Evolutionary conservation across 2,888 invertebrate species (phyloP).

Genomic region (Vandiemenella viatica): DNA sequence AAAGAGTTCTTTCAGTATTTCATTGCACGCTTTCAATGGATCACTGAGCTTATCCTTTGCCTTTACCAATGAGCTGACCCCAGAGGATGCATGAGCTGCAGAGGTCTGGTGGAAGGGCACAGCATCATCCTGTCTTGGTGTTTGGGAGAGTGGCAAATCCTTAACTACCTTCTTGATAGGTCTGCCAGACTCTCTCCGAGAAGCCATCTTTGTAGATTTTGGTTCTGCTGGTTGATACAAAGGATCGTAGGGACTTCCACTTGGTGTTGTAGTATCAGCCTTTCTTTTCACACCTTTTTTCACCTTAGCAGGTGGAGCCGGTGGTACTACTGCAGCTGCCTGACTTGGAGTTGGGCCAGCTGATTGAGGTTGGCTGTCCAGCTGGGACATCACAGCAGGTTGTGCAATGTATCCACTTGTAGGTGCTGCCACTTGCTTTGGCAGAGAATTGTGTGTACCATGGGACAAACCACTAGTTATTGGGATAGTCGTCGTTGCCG

Average conservation of each 20-base stretch:
- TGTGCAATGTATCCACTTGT: constrained; percentile 27
- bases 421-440: constrained; percentile 26
- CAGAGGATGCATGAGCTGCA: constrained; percentile 49
- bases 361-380: constrained; percentile 24
- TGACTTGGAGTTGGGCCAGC: constrained; percentile 1
- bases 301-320: constrained; percentile 67
- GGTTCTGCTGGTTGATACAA: constrained; percentile 52
- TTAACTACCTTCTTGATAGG: constrained; percentile 76
- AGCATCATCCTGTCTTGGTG: constrained; percentile 37
- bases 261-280: constrained; percentile 95
- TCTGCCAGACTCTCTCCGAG: constrained; percentile 84
- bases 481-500: constrained; percentile 52
- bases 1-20: constrained; percentile 81
- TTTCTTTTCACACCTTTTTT: constrained; percentile 97
- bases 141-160: constrained; percentile 28
- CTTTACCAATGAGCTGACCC: constrained; percentile 37
- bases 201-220: constrained; percentile 74
- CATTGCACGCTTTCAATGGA: constrained; percentile 78
- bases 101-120: constrained; percentile 38
- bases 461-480: constrained; percentile 26
- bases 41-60: constrained; percentile 76
- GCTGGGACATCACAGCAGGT: constrained; percentile 30
- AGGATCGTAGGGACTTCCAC: constrained; percentile 67
- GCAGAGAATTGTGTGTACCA: constrained; percentile 33
- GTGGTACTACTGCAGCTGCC: constrained; percentile 37